These are phyloP conservation scores for Peromyscus maniculatus DNA, from an alignment of 2,113 vertebrate species.

Conservation along the genomic window DNA sequence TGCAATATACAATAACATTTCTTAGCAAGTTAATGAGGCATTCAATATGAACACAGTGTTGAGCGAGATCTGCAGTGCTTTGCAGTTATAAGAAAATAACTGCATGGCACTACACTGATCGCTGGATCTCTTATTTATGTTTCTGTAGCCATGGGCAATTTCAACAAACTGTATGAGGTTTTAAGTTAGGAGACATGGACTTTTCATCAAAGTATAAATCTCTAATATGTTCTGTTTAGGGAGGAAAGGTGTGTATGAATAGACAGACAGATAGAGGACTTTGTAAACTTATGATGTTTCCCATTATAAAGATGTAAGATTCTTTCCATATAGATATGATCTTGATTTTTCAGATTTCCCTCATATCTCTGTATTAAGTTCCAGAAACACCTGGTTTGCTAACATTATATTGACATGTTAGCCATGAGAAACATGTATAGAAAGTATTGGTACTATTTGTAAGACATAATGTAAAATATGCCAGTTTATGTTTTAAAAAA, in stretches of 20 bases:
- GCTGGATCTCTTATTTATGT: not conserved
- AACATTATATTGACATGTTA: not conserved
- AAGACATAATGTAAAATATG: not conserved
- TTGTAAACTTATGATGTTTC: not conserved
- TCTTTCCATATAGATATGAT: not conserved
- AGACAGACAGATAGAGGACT: not conserved
- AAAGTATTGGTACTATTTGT: not conserved
- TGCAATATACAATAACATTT: not conserved
- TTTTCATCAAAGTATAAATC: slow-evolving; percentile 18
- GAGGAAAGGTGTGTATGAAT: not conserved
- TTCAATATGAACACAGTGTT: not conserved
- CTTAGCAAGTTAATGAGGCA: slow-evolving; percentile 3
- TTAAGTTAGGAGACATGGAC: slow-evolving; percentile 29
- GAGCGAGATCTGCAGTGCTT: not conserved
- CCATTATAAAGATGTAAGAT: not conserved
- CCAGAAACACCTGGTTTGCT: not conserved
- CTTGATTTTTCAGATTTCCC: not conserved
- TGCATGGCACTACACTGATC: not conserved
- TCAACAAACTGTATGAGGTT: not conserved
- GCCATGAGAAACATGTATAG: not conserved
- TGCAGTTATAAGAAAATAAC: not conserved
- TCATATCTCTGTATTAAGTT: not conserved
- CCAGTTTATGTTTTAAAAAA: not conserved
- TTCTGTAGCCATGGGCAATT: not conserved
- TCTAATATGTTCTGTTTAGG: slow-evolving; percentile 2